Evolutionary conservation across 2,888 invertebrate species (phyloP).

Genomic region (Hemithea aestivaria): DNA sequence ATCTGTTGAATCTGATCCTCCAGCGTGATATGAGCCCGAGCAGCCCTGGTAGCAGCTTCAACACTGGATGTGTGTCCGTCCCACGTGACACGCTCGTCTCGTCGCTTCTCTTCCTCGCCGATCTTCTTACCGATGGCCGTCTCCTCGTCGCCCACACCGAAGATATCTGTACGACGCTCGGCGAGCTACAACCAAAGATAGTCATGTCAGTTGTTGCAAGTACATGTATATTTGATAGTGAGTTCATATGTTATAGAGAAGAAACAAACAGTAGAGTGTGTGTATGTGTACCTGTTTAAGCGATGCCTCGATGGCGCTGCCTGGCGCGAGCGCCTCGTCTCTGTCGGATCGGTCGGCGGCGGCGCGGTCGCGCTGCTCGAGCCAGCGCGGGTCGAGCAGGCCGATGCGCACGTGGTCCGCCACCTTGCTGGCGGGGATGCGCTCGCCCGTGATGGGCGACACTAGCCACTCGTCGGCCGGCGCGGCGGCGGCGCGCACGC

Average conservation of each 20-base stretch:
- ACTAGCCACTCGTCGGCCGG: constrained; percentile 92
- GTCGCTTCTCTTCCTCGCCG: constrained; percentile 91
- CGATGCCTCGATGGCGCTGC: constrained; percentile 96
- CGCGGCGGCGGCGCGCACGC: constrained; percentile 78
- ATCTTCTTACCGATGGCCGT: constrained; percentile 99
- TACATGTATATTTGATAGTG: no score
- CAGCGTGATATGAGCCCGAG: constrained; percentile 95
- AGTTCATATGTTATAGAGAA: no score
- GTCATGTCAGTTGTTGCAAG: no score
- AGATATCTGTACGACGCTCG: constrained; percentile 99
- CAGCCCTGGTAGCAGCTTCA: constrained; percentile 96
- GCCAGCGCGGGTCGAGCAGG: constrained; percentile 97
- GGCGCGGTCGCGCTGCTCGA: constrained; percentile 96
- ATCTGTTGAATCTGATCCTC: constrained; percentile 99
- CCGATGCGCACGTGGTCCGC: constrained; percentile 99
- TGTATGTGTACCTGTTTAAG: constrained; percentile 90
- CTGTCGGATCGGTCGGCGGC: constrained; percentile 96
- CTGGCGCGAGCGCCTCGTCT: constrained; percentile 73
- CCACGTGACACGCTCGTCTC: constrained; percentile 97
- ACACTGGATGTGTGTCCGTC: constrained; percentile 98
- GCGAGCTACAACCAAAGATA: constrained; percentile 86
- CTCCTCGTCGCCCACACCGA: constrained; percentile 99
- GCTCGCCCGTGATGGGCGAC: constrained; percentile 98
- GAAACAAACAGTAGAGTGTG: no score
- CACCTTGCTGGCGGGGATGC: constrained; percentile 96